Evolutionary conservation across 2,888 invertebrate species (phyloP), one percentile per base, ranked within the genome.

Genomic region (Schrankia costaestrigalis): DNA sequence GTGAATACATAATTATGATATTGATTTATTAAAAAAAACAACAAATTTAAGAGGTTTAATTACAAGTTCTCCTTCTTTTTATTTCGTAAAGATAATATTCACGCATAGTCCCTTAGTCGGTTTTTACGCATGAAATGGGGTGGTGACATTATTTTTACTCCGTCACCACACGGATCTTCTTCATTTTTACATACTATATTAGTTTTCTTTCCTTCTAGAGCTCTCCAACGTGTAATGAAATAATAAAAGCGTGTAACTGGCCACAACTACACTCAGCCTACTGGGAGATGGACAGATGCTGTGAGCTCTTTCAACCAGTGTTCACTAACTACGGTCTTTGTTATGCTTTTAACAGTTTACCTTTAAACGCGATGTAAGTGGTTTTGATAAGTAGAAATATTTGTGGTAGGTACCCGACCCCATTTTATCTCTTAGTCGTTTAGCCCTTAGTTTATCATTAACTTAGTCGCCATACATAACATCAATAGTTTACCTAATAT

Each of bases 241-340:
- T 87, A 1, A 70, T 89, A 1, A 83, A 83, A 35, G 67, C 71
- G 3, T 88, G 88, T 50, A 77, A 78, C 48, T 89, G 88, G 88
- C 76, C 85, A 1, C 59, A 56, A 1, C 51, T 57, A 7, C 72
- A 78, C 28, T 68, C 68, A 17, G 56, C 59, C 0, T 60, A 59
- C 18, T 83, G 82, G 75, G 66, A 67, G 39, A 67, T 70, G 0
- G 54, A 65, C 1, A 77, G 77, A 22, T 89, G 88, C 52, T 89
- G 88, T 22, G 64, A 75, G 2, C 59, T 78, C 10, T 82, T 89
- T 37, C 69, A 71, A 11, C 84, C 87, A 0, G 68, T 84, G 13
- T 78, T 83, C 41, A 87, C 87, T 0, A 78, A 84, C 41, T 82
- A 85, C 18, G 88, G 88, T 0, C 46, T 85, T 1, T 88, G 87